A percentile compares a stretch with the other conserved stretches of the same genome.
Evolutionary conservation across 2,113 vertebrate species (phyloP).

Genomic region (Oceanodroma tethys): DNA sequence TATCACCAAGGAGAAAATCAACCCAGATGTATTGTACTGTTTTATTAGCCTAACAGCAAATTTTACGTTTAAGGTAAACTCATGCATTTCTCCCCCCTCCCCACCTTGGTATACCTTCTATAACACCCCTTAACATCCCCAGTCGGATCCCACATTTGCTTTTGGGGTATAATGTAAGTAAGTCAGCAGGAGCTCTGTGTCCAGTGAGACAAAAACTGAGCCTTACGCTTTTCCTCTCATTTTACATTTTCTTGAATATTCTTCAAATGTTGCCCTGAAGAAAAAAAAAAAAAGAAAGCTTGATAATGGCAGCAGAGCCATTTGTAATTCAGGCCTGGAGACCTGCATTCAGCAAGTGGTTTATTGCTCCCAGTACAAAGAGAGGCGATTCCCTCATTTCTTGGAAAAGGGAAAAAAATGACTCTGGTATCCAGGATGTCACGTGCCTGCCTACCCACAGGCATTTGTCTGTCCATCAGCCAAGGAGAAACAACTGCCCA

Average conservation of each 20-base stretch:
- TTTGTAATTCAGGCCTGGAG: neutral
- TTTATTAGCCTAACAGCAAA: neutral
- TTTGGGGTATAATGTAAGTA: neutral
- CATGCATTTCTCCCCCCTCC: neutral
- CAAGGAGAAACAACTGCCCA: constrained; percentile 1
- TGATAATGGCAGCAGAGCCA: neutral
- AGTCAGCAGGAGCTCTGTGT: neutral
- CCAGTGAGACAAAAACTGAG: neutral
- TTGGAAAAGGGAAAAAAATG: constrained; percentile 37
- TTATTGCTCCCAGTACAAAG: neutral
- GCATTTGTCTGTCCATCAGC: constrained; percentile 29
- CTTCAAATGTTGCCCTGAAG: neutral
- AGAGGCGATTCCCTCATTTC: constrained; percentile 13
- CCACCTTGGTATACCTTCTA: neutral
- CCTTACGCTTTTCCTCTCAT: neutral
- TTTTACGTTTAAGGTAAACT: neutral
- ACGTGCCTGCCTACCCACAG: constrained; percentile 15
- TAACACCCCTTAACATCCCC: neutral
- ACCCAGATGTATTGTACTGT: constrained; percentile 22
- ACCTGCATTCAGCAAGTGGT: neutral
- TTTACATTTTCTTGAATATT: neutral
- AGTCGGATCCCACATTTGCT: neutral
- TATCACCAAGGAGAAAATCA: constrained; percentile 34
- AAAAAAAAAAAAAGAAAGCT: neutral
- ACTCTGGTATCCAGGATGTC: constrained; percentile 13